phyloP scores from a whole-genome alignment of 1,140 invertebrate genomes.

The Tetraneura akinire region DNA sequence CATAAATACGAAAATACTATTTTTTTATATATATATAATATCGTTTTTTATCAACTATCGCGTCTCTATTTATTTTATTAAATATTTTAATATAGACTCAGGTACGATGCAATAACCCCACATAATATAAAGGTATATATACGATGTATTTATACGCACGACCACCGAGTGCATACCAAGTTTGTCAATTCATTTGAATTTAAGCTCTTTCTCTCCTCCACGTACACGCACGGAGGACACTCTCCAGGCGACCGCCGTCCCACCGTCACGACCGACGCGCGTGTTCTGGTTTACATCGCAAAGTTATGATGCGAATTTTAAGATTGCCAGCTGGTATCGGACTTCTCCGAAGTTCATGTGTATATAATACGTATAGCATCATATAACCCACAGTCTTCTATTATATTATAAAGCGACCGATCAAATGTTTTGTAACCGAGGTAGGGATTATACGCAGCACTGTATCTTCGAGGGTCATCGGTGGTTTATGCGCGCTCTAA shows the following conservation, averaged over 20 bases:
- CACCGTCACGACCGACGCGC: too few relatives aligned
- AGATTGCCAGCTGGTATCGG: slow-evolving; percentile 34
- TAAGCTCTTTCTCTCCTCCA: slow-evolving; percentile 16
- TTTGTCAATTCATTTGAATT: slow-evolving; percentile 48
- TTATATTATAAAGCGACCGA: slow-evolving; percentile 5
- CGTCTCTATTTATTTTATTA: too few relatives aligned
- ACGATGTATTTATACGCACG: background rate
- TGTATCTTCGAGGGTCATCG: background rate
- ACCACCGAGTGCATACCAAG: slow-evolving; percentile 8
- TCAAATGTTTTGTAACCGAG: slow-evolving; percentile 4
- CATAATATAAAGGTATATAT: background rate
- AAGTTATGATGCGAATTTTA: slow-evolving; percentile 42
- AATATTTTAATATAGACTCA: too few relatives aligned
- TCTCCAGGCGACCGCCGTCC: background rate
- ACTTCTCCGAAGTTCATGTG: slow-evolving; percentile 16
- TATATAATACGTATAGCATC: too few relatives aligned
- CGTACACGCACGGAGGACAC: background rate
- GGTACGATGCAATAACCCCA: background rate
- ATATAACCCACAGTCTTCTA: too few relatives aligned
- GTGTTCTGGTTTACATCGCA: background rate
- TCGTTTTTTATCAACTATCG: too few relatives aligned
- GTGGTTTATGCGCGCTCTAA: background rate
- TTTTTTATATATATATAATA: too few relatives aligned
- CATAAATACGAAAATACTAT: too few relatives aligned
- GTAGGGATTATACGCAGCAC: background rate